A percentile compares a stretch with the other conserved stretches of the same genome.
Evolutionary conservation across 30 jellyfish, hydroid and myxozoan genomes (phyloP).

Genomic region (Catostylus mosaicus): DNA sequence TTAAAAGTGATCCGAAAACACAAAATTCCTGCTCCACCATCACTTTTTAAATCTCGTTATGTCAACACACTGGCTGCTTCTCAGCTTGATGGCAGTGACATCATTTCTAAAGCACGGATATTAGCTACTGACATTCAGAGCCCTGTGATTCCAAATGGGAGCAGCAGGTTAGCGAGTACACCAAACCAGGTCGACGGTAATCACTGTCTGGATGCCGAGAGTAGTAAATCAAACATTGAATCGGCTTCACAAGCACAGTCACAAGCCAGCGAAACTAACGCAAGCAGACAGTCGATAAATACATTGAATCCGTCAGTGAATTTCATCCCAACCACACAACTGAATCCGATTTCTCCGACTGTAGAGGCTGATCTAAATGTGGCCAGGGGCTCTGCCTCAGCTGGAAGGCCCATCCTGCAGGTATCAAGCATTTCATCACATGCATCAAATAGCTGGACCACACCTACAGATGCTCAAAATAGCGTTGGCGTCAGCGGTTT

Average conservation of each 20-base stretch:
- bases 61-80: neutral
- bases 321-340: neutral
- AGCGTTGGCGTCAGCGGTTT: neutral
- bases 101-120: neutral
- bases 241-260: neutral
- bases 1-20: conserved; percentile 29
- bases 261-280: neutral
- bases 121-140: neutral
- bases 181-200: neutral
- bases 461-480: neutral
- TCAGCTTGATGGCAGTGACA: neutral
- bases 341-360: neutral
- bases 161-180: neutral
- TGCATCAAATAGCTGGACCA: neutral
- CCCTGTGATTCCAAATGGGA: neutral
- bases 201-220: neutral
- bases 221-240: neutral
- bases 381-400: neutral
- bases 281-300: neutral
- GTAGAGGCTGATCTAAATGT: neutral
- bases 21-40: conserved; percentile 67
- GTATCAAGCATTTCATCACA: neutral
- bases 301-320: neutral
- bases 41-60: conserved; percentile 24
- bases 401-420: neutral